Evolutionary conservation across 2,888 invertebrate species (phyloP).

Genomic region (Diloba caeruleocephala): DNA sequence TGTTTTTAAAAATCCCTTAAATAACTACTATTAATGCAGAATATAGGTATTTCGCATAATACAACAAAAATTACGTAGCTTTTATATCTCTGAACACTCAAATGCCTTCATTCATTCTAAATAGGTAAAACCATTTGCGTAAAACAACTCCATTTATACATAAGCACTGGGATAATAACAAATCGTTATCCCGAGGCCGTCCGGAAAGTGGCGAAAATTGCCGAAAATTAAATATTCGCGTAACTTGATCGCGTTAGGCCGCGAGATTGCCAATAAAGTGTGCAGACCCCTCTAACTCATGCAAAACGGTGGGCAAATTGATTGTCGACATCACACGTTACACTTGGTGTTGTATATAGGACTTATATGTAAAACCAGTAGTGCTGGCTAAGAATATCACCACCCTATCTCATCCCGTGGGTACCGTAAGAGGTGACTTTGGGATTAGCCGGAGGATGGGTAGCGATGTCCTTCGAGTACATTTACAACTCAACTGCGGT

Average conservation of each 20-base stretch:
- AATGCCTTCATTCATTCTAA: no score
- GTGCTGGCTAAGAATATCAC: no score
- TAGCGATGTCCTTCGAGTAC: no score
- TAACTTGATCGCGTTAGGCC: constrained; percentile 85
- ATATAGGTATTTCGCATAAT: no score
- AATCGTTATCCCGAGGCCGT: constrained; percentile 60
- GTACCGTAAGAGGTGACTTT: no score
- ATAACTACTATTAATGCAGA: no score
- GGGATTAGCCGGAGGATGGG: no score
- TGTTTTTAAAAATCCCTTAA: no score
- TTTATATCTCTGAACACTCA: no score
- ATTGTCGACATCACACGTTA: constrained; percentile 51
- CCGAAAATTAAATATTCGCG: constrained; percentile 83
- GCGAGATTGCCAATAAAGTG: constrained; percentile 85
- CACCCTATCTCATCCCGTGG: no score
- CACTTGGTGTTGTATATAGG: constrained; percentile 12
- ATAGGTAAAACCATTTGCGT: constrained; percentile 18
- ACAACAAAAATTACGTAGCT: no score
- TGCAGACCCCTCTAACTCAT: constrained; percentile 65
- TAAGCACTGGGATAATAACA: constrained; percentile 55
- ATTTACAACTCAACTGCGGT: no score
- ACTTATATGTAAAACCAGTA: constrained; percentile 2
- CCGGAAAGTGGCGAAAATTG: constrained; percentile 70
- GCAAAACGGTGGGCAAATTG: constrained; percentile 75
- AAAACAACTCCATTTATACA: constrained; percentile 37